These are phyloP conservation scores for Lasioglossum baleicum DNA, from an alignment of 1,140 invertebrate genomes.

Conservation along the genomic window DNA sequence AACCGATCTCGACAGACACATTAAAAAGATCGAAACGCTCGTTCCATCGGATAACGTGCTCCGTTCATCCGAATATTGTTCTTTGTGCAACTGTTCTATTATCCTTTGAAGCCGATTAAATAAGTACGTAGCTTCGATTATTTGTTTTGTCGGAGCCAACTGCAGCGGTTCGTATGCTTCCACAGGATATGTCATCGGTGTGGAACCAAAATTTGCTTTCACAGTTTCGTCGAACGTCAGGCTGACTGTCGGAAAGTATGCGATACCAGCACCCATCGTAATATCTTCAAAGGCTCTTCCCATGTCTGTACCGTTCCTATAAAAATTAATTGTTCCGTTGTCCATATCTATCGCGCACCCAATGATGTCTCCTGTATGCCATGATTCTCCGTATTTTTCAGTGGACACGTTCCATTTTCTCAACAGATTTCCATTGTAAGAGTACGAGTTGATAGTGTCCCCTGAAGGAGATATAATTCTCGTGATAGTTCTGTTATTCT, in stretches of 20 bases:
- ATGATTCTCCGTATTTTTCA: conserved; percentile 88
- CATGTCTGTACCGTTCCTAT: conserved; percentile 87
- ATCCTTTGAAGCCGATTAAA: conserved; percentile 83
- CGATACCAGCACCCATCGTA: conserved; percentile 84
- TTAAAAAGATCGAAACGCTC: conserved; percentile 75
- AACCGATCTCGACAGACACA: conserved; percentile 79
- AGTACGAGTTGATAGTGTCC: conserved; percentile 89
- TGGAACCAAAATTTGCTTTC: conserved; percentile 89
- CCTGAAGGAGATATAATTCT: conserved; percentile 70
- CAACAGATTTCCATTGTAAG: conserved; percentile 90
- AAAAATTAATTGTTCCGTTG: conserved; percentile 81
- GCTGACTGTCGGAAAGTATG: conserved; percentile 90
- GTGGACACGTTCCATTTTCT: conserved; percentile 91
- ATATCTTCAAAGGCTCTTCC: conserved; percentile 89
- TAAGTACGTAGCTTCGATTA: conserved; percentile 81
- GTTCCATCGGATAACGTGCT: conserved; percentile 57
- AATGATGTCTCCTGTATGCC: conserved; percentile 91
- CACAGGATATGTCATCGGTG: conserved; percentile 86
- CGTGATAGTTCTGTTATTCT: not conserved
- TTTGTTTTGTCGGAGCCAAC: conserved; percentile 80
- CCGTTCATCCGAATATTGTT: conserved; percentile 31
- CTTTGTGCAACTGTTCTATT: conserved; percentile 72
- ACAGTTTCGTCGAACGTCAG: conserved; percentile 87
- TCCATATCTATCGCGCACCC: conserved; percentile 90
- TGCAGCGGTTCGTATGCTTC: conserved; percentile 85